These are phyloP conservation scores for Alectoris magna DNA, from an alignment of 2,797 vertebrate genomes.

Conservation along the genomic window DNA sequence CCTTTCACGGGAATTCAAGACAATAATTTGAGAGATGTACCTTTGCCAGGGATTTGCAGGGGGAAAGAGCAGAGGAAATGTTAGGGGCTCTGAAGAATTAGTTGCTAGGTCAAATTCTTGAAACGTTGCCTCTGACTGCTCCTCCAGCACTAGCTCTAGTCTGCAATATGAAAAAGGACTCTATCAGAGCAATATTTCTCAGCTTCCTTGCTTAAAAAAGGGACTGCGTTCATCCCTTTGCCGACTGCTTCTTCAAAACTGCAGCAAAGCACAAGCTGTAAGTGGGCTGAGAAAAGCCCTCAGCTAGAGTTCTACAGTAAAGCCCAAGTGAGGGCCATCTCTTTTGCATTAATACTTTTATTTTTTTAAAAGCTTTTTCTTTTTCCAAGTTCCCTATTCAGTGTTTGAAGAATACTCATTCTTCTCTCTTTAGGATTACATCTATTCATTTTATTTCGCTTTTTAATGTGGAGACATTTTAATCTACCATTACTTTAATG, in stretches of 20 bases:
- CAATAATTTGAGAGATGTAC: background rate
- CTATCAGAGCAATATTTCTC: background rate
- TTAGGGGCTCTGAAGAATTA: conserved; percentile 5
- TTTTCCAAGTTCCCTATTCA: conserved; percentile 58
- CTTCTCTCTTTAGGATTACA: conserved; percentile 66
- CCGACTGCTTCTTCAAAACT: conserved; percentile 28
- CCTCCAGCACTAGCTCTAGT: background rate
- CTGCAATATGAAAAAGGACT: background rate
- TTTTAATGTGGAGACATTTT: conserved; percentile 65
- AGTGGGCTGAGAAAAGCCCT: conserved; percentile 45
- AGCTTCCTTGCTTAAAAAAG: conserved; percentile 18
- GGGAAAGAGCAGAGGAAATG: background rate
- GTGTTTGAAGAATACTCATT: conserved; percentile 68
- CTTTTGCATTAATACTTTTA: conserved; percentile 63
- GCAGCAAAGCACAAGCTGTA: conserved; percentile 40
- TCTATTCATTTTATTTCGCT: conserved; percentile 71
- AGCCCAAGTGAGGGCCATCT: conserved; percentile 43
- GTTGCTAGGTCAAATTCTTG: background rate
- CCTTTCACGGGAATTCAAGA: background rate
- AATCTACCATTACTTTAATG: conserved; percentile 66
- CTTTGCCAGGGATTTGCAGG: background rate
- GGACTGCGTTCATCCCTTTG: background rate
- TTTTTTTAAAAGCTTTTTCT: background rate
- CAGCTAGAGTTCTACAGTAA: conserved; percentile 46
- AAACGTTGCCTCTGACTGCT: conserved; percentile 17